phyloP scores from a whole-genome alignment of 1,140 invertebrate genomes.

The Temnothorax curvispinosus region DNA sequence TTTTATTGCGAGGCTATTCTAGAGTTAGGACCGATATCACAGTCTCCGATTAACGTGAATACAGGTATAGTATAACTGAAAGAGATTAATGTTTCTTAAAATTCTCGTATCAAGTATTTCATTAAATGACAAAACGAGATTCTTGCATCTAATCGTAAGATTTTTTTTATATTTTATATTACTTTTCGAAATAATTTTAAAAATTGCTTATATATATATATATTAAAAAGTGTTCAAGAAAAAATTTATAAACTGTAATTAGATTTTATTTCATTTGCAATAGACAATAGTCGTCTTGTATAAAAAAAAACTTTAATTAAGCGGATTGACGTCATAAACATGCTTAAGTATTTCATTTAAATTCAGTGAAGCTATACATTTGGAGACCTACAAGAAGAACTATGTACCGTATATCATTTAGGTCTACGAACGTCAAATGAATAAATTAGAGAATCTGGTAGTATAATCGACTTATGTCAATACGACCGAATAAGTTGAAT shows the following conservation, averaged over 20 bases:
- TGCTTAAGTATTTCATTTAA: conserved; percentile 53
- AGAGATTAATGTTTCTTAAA: neutral
- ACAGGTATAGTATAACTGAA: neutral
- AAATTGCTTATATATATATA: neutral
- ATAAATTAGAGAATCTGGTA: conserved; percentile 45
- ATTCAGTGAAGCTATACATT: conserved; percentile 41
- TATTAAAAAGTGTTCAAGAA: neutral
- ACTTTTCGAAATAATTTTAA: neutral
- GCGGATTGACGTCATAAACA: neutral
- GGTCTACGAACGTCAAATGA: neutral
- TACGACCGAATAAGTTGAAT: neutral
- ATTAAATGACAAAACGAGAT: neutral
- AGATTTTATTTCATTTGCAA: neutral
- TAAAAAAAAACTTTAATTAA: neutral
- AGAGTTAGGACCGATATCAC: neutral
- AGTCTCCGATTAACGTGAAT: neutral
- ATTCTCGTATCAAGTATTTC: neutral
- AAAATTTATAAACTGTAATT: neutral
- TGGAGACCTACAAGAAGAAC: neutral
- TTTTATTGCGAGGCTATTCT: neutral
- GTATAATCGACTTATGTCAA: neutral
- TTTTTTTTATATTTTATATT: neutral
- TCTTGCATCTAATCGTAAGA: neutral
- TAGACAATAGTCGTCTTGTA: neutral
- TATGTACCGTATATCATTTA: conserved; percentile 19